Conservation (phyloP, 2,888 invertebrate genomes). For the Rhingia campestris region DNA sequence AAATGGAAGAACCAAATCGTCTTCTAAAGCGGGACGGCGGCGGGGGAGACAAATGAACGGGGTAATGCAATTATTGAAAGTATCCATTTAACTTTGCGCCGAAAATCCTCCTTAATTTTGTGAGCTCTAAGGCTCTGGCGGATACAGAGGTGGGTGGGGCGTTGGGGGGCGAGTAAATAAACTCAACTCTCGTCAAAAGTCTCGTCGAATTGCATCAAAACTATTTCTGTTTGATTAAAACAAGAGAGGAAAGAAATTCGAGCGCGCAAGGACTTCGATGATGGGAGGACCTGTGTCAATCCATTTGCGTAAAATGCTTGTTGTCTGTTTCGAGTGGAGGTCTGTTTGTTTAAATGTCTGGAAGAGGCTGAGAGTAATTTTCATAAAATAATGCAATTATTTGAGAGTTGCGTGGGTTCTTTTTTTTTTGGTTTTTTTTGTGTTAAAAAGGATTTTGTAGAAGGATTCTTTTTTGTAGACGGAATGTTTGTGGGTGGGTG, state of each 20-base stretch:
- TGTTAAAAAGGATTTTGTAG: too few relatives aligned
- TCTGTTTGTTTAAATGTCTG: conserved; percentile 66
- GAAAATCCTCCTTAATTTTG: conserved; percentile 69
- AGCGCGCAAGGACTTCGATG: not conserved
- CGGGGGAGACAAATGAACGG: conserved; percentile 58
- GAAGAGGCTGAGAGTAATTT: conserved; percentile 57
- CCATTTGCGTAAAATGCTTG: conserved; percentile 68
- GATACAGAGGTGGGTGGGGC: not conserved
- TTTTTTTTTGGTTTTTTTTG: too few relatives aligned
- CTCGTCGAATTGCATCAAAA: conserved; percentile 74
- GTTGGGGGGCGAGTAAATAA: conserved; percentile 48
- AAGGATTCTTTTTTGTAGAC: too few relatives aligned
- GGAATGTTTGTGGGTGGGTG: too few relatives aligned
- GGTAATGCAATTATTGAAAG: conserved; percentile 74
- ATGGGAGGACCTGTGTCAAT: conserved; percentile 63
- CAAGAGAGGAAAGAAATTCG: conserved; percentile 1
- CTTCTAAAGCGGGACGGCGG: not conserved
- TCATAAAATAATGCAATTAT: conserved; percentile 71
- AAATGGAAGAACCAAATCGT: too few relatives aligned
- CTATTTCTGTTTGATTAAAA: conserved; percentile 73
- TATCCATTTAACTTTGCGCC: conserved; percentile 71
- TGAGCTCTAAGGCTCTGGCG: not conserved
- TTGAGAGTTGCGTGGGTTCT: not conserved
- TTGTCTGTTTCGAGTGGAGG: conserved; percentile 60
- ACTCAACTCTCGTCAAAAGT: conserved; percentile 70